phyloP scores from a whole-genome alignment of 1,140 invertebrate genomes.

The Papilio xuthus region DNA sequence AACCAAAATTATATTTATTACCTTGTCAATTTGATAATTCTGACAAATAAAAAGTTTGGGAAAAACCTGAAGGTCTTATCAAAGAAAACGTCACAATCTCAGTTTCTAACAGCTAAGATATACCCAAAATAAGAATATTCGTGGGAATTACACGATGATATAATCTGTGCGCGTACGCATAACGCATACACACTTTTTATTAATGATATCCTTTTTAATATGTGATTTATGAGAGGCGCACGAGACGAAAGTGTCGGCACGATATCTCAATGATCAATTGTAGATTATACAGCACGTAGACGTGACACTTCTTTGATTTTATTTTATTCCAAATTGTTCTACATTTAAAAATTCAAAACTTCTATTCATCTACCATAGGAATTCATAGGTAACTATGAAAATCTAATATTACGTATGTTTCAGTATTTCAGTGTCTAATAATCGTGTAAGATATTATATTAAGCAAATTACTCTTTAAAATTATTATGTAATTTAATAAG shows the following conservation, averaged over 20 bases:
- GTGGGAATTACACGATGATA: constrained; percentile 10
- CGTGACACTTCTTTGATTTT: background rate
- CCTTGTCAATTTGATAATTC: background rate
- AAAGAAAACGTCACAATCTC: background rate
- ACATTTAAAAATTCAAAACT: background rate
- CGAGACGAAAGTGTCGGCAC: constrained; percentile 47
- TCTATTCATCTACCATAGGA: too few relatives aligned
- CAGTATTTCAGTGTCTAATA: too few relatives aligned
- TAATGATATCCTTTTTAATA: constrained; percentile 42
- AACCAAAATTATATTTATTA: background rate
- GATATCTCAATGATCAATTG: constrained; percentile 51
- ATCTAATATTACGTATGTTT: too few relatives aligned
- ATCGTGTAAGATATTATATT: too few relatives aligned
- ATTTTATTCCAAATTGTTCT: background rate
- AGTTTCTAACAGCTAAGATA: background rate
- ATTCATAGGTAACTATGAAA: too few relatives aligned
- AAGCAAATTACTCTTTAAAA: too few relatives aligned
- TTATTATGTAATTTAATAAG: too few relatives aligned
- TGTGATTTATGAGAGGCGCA: constrained; percentile 44
- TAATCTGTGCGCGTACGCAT: constrained; percentile 6
- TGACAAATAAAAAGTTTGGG: background rate
- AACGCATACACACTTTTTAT: background rate
- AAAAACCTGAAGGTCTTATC: background rate
- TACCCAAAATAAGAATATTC: constrained; percentile 1
- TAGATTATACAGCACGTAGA: constrained; percentile 40